Evolutionary conservation across 2,888 invertebrate species (phyloP).

Genomic region (Mactromeris polynyma): DNA sequence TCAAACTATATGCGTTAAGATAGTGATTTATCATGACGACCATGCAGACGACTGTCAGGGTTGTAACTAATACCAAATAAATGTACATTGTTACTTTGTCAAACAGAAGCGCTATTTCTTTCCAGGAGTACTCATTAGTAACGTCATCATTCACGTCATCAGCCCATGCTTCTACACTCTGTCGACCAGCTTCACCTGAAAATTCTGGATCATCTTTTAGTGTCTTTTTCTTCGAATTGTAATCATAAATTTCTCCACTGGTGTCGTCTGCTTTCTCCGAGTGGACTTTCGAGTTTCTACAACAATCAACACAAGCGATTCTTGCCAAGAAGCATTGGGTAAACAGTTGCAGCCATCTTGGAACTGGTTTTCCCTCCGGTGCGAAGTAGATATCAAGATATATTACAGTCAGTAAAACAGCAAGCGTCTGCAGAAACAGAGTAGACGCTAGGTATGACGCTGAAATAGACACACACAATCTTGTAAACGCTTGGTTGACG

Average conservation of each 20-base stretch:
- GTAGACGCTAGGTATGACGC: slow-evolving; percentile 56
- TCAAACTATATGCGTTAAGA: not conserved
- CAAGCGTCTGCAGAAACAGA: slow-evolving; percentile 48
- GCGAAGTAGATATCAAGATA: slow-evolving; percentile 56
- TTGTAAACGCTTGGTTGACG: too few relatives aligned
- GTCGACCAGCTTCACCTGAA: not conserved
- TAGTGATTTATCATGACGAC: slow-evolving; percentile 14
- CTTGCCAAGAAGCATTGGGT: not conserved
- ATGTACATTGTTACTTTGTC: slow-evolving; percentile 62
- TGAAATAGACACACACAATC: slow-evolving; percentile 5
- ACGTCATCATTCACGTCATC: not conserved
- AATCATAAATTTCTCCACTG: not conserved
- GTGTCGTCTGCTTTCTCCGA: not conserved
- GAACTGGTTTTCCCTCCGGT: slow-evolving; percentile 48
- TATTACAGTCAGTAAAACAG: slow-evolving; percentile 59
- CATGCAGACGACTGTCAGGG: slow-evolving; percentile 24
- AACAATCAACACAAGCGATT: not conserved
- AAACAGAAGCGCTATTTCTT: slow-evolving; percentile 61
- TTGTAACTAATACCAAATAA: slow-evolving; percentile 49
- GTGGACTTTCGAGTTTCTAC: not conserved
- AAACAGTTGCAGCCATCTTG: slow-evolving; percentile 20
- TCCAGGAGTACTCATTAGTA: slow-evolving; percentile 50
- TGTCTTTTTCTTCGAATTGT: not conserved
- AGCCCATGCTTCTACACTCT: not conserved
- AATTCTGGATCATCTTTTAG: not conserved